Conservation (phyloP, 2,888 invertebrate genomes). For the Diaperis boleti region DNA sequence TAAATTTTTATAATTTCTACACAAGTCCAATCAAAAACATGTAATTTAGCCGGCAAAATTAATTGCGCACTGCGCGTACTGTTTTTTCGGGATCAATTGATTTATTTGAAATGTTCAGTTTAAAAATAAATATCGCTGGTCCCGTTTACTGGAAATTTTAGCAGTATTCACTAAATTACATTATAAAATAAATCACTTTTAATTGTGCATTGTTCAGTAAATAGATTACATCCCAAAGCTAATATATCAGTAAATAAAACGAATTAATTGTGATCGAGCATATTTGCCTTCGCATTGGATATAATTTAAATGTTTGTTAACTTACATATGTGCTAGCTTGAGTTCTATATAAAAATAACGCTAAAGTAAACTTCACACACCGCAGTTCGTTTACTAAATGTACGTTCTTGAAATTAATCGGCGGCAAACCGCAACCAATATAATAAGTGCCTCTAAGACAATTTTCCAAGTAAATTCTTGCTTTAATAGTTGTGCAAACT, state of each 20-base stretch:
- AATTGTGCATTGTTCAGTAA: slow-evolving; percentile 42
- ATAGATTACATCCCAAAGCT: slow-evolving; percentile 34
- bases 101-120: slow-evolving; percentile 26
- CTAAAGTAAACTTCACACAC: too few species aligned
- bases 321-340: too few species aligned
- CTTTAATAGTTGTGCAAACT: slow-evolving; percentile 17
- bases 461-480: slow-evolving; percentile 16
- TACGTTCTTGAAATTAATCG: slow-evolving; percentile 15
- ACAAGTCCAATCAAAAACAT: too few species aligned
- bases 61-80: too few species aligned
- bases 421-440: slow-evolving; percentile 4
- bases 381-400: too few species aligned
- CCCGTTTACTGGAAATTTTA: slow-evolving; percentile 35
- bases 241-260: slow-evolving; percentile 40
- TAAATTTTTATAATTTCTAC: too few species aligned
- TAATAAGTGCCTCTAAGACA: slow-evolving; percentile 18
- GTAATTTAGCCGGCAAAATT: too few species aligned
- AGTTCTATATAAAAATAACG: too few species aligned
- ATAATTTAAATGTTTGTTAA: too few species aligned
- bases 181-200: slow-evolving; percentile 38
- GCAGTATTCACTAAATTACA: slow-evolving; percentile 34
- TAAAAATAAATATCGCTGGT: slow-evolving; percentile 13
- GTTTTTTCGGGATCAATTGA: too few species aligned
- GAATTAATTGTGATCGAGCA: slow-evolving; percentile 33
- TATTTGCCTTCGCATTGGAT: not conserved